Evolutionary conservation across 2,888 invertebrate species (phyloP), one percentile per base, ranked within the genome.

Genomic region (Spodoptera picta): DNA sequence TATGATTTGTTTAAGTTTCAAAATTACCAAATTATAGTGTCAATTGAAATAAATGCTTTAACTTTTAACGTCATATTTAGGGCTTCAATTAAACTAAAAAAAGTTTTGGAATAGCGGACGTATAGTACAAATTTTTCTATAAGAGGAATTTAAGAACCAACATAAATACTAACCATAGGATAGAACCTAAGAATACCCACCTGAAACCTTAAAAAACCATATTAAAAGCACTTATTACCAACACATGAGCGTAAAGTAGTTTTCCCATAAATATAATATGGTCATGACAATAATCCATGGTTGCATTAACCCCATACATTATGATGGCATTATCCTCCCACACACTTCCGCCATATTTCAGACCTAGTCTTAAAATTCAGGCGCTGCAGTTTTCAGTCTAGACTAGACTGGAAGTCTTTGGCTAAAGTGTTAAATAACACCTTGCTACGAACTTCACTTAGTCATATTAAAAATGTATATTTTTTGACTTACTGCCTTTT

Each of bases 331-430:
- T 80, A 75, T 68, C 80, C 70, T 46, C 53, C 63, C 69, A 61
- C 71, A 72, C 66, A 71, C 73, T 72, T 74, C 73, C 73, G 49
- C 71, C 73, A 80, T 83, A 81, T 75, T 70, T 82, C 78, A 80
- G 75, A 65, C 73, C 60, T 65, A 77, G 79, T 73, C 81, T 81
- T 82, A 80, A 85, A 84, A 85, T 80, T 81, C 83, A 79, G 80
- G 69, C 83, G 71, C 74, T 81, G 84, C 83, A 83, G 74, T 82
- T 81, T 81, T 80, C 76, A 74, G 78, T 83, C 79, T 76, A 80
- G 80, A 79, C 83, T 36, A 36, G 36, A 5, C 36, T 36, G 36
- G 9, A 9, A 36, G 36, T 36, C 36, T 79, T 62, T 46, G 70
- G 53, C 73, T 79, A 79, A 68, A 75, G 77, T 69, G 67, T 76